Conservation (phyloP, 2,888 invertebrate genomes). For the Lamellibrachia satsuma region DNA sequence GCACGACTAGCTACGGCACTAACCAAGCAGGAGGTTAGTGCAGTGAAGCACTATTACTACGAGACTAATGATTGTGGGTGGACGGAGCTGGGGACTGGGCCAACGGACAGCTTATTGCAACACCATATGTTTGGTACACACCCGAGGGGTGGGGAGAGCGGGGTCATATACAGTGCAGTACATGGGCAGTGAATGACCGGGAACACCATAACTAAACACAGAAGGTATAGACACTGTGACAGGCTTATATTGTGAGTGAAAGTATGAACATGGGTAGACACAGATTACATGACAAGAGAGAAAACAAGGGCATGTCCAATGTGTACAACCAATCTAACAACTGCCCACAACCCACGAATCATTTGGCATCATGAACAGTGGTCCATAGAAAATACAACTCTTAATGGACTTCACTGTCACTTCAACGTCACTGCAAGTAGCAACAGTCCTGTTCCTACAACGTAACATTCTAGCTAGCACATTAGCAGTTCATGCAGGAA, state of each 20-base stretch:
- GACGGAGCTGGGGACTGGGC: not conserved
- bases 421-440: not conserved
- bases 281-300: not conserved
- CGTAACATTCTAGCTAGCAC: not conserved
- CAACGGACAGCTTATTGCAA: not conserved
- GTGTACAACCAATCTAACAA: not conserved
- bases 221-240: not conserved
- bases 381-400: not conserved
- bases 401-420: not conserved
- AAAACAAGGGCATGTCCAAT: not conserved
- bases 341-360: not conserved
- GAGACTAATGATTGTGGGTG: not conserved
- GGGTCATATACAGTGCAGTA: not conserved
- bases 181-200: not conserved
- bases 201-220: not conserved
- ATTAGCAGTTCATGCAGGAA: not conserved
- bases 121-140: not conserved
- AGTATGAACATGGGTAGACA: no score
- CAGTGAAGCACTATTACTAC: not conserved
- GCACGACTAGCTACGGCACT: not conserved
- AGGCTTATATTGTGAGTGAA: not conserved
- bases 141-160: not conserved
- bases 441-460: not conserved
- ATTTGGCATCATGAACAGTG: not conserved
- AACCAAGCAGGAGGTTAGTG: slow-evolving; percentile 5